These are phyloP conservation scores for Mastacembelus armatus DNA, from an alignment of 2,797 vertebrate species.

Conservation along the genomic window DNA sequence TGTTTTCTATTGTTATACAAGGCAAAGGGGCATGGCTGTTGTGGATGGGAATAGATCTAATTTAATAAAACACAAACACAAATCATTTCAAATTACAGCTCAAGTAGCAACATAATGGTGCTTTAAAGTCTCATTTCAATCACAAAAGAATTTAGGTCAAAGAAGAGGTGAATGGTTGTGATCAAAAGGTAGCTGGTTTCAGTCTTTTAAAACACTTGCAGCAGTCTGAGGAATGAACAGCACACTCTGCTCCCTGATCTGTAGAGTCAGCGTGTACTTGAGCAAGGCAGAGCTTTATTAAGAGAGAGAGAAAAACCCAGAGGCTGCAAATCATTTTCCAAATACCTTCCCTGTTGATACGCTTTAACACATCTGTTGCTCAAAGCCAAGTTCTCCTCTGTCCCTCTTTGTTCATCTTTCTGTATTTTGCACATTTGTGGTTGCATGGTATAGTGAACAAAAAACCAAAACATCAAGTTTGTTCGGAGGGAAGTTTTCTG, in stretches of 20 bases:
- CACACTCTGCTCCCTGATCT: not conserved
- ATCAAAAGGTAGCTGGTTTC: not conserved
- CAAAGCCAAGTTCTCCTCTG: not conserved
- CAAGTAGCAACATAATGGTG: not conserved
- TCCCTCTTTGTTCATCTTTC: not conserved
- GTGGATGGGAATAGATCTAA: slow-evolving; percentile 10
- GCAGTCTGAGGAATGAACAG: not conserved
- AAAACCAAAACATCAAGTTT: not conserved
- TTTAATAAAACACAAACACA: not conserved
- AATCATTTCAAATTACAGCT: not conserved
- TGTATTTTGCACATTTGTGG: not conserved
- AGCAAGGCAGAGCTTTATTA: slow-evolving; percentile 11
- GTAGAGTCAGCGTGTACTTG: slow-evolving; percentile 7
- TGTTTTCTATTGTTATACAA: slow-evolving; percentile 58
- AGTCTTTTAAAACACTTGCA: not conserved
- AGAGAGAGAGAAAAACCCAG: not conserved
- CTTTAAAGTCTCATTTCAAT: not conserved
- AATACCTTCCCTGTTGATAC: not conserved
- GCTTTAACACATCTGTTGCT: not conserved
- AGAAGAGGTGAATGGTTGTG: not conserved
- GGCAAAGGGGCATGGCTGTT: not conserved
- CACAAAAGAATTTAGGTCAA: not conserved
- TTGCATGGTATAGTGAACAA: not conserved
- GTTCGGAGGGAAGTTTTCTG: not conserved
- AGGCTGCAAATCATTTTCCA: not conserved